These are phyloP conservation scores for Barnardius zonarius DNA, from an alignment of 2,113 vertebrate genomes.

Conservation along the genomic window DNA sequence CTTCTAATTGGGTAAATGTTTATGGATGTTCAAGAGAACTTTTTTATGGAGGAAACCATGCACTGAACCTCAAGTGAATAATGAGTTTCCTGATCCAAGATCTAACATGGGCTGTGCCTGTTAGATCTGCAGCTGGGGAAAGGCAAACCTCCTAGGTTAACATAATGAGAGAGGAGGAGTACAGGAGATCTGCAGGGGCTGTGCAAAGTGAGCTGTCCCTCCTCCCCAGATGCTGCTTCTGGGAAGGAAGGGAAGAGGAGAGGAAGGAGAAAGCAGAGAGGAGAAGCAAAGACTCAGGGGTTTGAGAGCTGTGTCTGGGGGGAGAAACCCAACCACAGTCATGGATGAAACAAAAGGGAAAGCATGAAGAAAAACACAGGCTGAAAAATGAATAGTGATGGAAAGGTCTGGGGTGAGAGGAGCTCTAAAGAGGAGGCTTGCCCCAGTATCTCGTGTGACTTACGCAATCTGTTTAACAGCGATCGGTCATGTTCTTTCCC, in stretches of 20 bases:
- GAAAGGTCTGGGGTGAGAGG: constrained; percentile 41
- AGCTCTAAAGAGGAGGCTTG: constrained; percentile 40
- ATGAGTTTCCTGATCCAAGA: background rate
- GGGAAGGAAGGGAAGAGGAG: background rate
- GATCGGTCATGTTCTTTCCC: constrained; percentile 63
- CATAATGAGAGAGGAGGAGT: background rate
- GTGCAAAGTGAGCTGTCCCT: background rate
- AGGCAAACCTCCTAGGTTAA: background rate
- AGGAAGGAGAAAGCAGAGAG: background rate
- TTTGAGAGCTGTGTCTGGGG: background rate
- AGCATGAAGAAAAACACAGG: background rate
- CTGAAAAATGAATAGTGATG: constrained; percentile 42
- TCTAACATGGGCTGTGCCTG: background rate
- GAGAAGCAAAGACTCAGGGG: background rate
- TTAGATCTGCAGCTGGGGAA: background rate
- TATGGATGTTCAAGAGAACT: background rate
- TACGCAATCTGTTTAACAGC: constrained; percentile 72
- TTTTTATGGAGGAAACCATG: background rate
- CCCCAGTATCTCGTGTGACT: constrained; percentile 79
- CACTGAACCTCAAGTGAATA: background rate
- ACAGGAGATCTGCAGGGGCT: background rate
- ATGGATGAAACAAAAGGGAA: background rate
- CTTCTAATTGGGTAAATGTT: background rate
- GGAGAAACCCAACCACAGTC: background rate
- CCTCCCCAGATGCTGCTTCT: background rate